Percentiles rank a stretch among this genome's conserved stretches.
Conservation (phyloP, 2,888 invertebrate species). For the Ennomos fuscantarius region DNA sequence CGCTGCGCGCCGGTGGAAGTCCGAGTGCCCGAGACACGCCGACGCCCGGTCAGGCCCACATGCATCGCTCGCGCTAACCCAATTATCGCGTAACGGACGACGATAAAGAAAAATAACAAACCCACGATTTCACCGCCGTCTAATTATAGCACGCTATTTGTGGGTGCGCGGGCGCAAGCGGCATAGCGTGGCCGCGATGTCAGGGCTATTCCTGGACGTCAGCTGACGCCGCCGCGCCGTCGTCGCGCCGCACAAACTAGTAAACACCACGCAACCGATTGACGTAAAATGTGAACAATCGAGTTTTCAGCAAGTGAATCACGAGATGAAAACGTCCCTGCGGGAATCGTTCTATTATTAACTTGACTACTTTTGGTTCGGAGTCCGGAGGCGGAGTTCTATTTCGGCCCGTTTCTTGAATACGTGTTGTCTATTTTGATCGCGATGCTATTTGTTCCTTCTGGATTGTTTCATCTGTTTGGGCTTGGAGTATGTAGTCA, state of each 20-base stretch:
- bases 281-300: slow-evolving; percentile 84
- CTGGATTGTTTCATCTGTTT: slow-evolving; percentile 59
- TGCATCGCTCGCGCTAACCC: slow-evolving; percentile 80
- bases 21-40: slow-evolving; percentile 76
- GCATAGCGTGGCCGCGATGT: slow-evolving; percentile 83
- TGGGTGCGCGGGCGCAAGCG: slow-evolving; percentile 82
- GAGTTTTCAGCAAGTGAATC: slow-evolving; percentile 84
- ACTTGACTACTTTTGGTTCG: slow-evolving; percentile 83
- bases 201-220: slow-evolving; percentile 84
- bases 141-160: slow-evolving; percentile 84
- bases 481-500: slow-evolving; percentile 45
- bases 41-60: slow-evolving; percentile 82
- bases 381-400: slow-evolving; percentile 81
- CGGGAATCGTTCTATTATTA: slow-evolving; percentile 78
- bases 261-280: slow-evolving; percentile 83
- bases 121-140: slow-evolving; percentile 84
- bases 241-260: slow-evolving; percentile 58
- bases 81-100: slow-evolving; percentile 84
- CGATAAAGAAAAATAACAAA: slow-evolving; percentile 86
- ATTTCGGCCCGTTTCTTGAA: slow-evolving; percentile 77
- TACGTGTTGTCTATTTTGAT: slow-evolving; percentile 75
- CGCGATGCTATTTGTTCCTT: slow-evolving; percentile 65
- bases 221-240: slow-evolving; percentile 79
- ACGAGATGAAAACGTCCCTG: slow-evolving; percentile 80
- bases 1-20: slow-evolving; percentile 48